Conservation (phyloP, 2,888 invertebrate genomes). For the Catotricha subobsoleta region DNA sequence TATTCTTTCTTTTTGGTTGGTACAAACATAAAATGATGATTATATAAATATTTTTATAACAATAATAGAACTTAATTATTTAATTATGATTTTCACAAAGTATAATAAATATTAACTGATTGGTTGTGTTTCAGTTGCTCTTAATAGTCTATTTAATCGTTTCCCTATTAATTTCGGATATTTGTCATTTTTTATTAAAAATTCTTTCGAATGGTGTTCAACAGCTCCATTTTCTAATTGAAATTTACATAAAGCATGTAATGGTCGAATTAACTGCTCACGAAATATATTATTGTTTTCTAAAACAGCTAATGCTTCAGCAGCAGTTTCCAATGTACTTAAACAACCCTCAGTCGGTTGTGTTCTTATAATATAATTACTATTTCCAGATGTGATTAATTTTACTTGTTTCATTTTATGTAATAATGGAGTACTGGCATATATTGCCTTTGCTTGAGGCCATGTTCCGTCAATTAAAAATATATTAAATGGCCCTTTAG, state of each 20-base stretch:
- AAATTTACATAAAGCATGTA: slow-evolving; percentile 67
- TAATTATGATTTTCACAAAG: too few relatives aligned
- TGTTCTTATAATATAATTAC: slow-evolving; percentile 82
- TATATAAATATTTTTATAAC: too few relatives aligned
- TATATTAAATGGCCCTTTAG: slow-evolving; percentile 46
- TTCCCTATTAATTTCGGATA: slow-evolving; percentile 69
- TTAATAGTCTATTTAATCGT: slow-evolving; percentile 43
- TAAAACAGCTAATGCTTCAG: slow-evolving; percentile 55
- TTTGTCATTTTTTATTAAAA: slow-evolving; percentile 56
- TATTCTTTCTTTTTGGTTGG: too few relatives aligned
- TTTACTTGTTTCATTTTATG: slow-evolving; percentile 65
- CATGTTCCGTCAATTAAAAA: slow-evolving; percentile 86
- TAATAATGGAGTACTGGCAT: slow-evolving; percentile 58
- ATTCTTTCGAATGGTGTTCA: slow-evolving; percentile 84
- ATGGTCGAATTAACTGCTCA: slow-evolving; percentile 51
- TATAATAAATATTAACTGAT: neutral
- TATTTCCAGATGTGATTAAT: slow-evolving; percentile 48
- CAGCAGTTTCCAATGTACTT: slow-evolving; percentile 78
- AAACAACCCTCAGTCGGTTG: slow-evolving; percentile 84
- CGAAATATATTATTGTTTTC: slow-evolving; percentile 48
- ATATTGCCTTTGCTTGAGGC: slow-evolving; percentile 89
- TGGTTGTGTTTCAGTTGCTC: slow-evolving; percentile 17
- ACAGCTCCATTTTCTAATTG: slow-evolving; percentile 85
- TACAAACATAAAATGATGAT: too few relatives aligned
- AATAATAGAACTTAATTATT: too few relatives aligned